Base-by-base conservation (phyloP, 2,113 vertebrate genomes). In the Anas platyrhynchos region DNA sequence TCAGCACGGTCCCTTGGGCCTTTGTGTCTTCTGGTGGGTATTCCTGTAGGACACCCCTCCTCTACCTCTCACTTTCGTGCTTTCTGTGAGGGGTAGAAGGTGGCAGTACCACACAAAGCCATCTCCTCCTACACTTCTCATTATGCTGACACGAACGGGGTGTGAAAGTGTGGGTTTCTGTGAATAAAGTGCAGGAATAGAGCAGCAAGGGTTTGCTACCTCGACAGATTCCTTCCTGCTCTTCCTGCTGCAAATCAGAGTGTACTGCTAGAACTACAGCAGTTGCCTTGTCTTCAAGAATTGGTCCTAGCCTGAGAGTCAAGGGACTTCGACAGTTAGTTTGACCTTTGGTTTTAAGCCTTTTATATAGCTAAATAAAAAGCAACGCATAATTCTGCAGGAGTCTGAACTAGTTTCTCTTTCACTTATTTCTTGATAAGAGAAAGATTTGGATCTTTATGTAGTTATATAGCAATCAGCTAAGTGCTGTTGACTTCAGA, bases 51-150 rank as follows among this genome's bases (percentile, higher is more conserved):
- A 11, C 26, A 9, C 4, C 7, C 69, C 21, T 73, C 61, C 74
- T 4, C 0, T 36, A 17, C 14, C 9, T 65, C 15, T 55, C 43
- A 15, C 2, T 17, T 75, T 46, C 7, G 0, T 16, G 17, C 20
- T 72, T n/a, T 17, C 16, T 62, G 23, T 22, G 71, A 29, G 52
- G 52, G 20, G 3, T 55, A 29, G 43, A 36, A 63, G 43, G 6
- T 71, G 36, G 25, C n/a, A 50, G 11, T 62, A 2, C 14, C n/a
- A 13, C 68, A 44, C 7, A 44, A 65, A 41, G 12, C 79, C 27
- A 0, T 26, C 50, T 59, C 12, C 0, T 25, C 46, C n/a, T 50
- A 6, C 8, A 0, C 38, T 41, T 36, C 44, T 36, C 2, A 0
- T 6, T 16, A 26, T 38, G 16, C 52, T 29, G 14, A 27, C 8